phyloP scores from a whole-genome alignment of 1,140 invertebrate species.

The Tenebrio molitor region DNA sequence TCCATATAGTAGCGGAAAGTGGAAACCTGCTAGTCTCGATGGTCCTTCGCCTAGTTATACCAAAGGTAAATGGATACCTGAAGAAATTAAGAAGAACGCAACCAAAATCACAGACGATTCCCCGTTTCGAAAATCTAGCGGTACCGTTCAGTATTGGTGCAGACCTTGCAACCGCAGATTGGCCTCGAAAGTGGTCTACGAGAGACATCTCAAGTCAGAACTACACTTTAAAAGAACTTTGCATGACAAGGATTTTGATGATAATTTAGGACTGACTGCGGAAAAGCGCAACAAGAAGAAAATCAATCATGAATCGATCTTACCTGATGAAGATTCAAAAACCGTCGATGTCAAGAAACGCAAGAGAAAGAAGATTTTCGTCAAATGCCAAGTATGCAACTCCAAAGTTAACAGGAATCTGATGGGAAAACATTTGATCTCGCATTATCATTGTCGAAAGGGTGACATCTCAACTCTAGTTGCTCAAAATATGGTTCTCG shows the following conservation, averaged over 20 bases:
- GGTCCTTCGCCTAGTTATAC: slow-evolving; percentile 74
- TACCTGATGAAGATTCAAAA: slow-evolving; percentile 61
- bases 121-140: slow-evolving; percentile 62
- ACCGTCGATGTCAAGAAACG: slow-evolving; percentile 64
- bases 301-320: slow-evolving; percentile 45
- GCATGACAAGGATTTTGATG: slow-evolving; percentile 76
- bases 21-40: slow-evolving; percentile 40
- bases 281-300: slow-evolving; percentile 56
- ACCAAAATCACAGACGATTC: slow-evolving; percentile 45
- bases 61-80: slow-evolving; percentile 82
- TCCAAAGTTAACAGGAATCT: slow-evolving; percentile 76
- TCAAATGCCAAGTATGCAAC: slow-evolving; percentile 78
- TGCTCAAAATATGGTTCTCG: slow-evolving; percentile 75
- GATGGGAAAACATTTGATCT: slow-evolving; percentile 87
- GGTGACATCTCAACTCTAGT: slow-evolving; percentile 70
- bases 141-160: slow-evolving; percentile 81
- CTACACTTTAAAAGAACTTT: slow-evolving; percentile 79
- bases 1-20: slow-evolving; percentile 72
- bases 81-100: slow-evolving; percentile 65
- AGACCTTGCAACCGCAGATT: slow-evolving; percentile 81
- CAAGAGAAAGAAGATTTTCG: slow-evolving; percentile 71
- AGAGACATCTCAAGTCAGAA: slow-evolving; percentile 80
- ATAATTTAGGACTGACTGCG: slow-evolving; percentile 62
- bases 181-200: slow-evolving; percentile 79
- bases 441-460: slow-evolving; percentile 84